Conservation (phyloP, 2,113 vertebrate genomes). For the Eidolon helvum region DNA sequence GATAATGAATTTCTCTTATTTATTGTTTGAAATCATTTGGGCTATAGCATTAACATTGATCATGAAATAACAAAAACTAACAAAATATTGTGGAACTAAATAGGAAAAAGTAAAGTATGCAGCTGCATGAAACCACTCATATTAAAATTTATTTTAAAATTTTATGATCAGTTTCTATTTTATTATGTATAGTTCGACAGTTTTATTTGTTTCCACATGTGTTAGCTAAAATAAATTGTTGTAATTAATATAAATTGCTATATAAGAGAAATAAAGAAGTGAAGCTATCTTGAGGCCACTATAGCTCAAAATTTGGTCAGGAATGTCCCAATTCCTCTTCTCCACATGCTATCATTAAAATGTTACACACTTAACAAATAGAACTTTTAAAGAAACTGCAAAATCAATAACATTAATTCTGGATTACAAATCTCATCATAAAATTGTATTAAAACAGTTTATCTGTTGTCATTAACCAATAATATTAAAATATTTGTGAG, state of each 20-base stretch:
- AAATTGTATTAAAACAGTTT: conserved; percentile 5
- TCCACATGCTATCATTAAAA: conserved; percentile 44
- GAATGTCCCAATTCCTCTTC: conserved; percentile 37
- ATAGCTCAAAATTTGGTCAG: conserved; percentile 62
- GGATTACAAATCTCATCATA: conserved; percentile 23
- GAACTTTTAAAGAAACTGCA: conserved; percentile 47
- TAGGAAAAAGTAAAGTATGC: neutral
- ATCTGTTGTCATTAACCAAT: neutral
- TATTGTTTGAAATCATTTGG: conserved; percentile 36
- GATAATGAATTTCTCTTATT: conserved; percentile 43
- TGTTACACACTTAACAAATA: conserved; percentile 41
- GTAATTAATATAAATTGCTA: conserved; percentile 68
- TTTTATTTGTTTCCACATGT: conserved; percentile 73
- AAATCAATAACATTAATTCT: conserved; percentile 48
- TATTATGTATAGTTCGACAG: conserved; percentile 55
- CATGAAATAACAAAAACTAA: conserved; percentile 20
- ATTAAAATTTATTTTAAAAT: conserved; percentile 67
- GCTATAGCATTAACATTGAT: conserved; percentile 6
- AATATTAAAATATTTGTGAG: conserved; percentile 39
- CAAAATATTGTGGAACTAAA: conserved; percentile 25
- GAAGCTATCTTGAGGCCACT: conserved; percentile 68
- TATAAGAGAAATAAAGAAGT: conserved; percentile 69
- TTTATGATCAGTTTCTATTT: conserved; percentile 67
- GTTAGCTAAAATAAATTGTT: conserved; percentile 64
- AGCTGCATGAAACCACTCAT: conserved; percentile 40